phyloP scores from a whole-genome alignment of 2,113 vertebrate genomes.

The Taurulus bubalis region DNA sequence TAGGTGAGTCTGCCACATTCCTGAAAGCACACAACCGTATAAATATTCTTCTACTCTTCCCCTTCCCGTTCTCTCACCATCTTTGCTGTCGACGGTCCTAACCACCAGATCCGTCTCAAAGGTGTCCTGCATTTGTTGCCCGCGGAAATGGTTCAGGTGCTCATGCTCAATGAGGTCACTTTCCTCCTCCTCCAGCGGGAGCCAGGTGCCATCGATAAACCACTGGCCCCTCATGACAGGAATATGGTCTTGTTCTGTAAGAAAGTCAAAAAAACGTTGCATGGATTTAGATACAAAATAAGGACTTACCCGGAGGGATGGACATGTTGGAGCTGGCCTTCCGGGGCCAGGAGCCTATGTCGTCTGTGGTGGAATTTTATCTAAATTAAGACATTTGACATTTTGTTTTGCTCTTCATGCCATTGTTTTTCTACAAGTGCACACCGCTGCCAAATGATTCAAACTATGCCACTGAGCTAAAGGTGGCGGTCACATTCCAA shows the following conservation, averaged over 20 bases:
- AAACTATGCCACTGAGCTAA: not conserved
- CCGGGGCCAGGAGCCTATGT: not conserved
- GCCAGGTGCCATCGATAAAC: slow-evolving; percentile 98
- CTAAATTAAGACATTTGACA: not conserved
- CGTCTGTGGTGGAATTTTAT: not conserved
- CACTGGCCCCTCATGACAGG: slow-evolving; percentile 98
- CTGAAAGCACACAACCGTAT: not conserved
- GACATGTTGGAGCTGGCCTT: not conserved
- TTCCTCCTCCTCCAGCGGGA: slow-evolving; percentile 96
- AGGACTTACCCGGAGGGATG: not conserved
- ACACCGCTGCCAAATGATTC: not conserved
- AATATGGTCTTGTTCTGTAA: slow-evolving; percentile 92
- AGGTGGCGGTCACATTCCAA: not conserved
- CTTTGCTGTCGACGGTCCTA: slow-evolving; percentile 93
- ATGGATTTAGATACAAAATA: slow-evolving; percentile 3
- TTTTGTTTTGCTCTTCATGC: not conserved
- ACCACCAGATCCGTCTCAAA: slow-evolving; percentile 91
- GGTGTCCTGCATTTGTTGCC: slow-evolving; percentile 92
- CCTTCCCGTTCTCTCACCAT: slow-evolving; percentile 87
- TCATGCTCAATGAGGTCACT: slow-evolving; percentile 95
- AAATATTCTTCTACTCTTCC: not conserved
- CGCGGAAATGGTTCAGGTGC: slow-evolving; percentile 91
- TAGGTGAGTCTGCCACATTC: not conserved
- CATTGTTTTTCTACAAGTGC: too few relatives aligned
- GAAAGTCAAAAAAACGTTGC: slow-evolving; percentile 33